A percentile compares a stretch with the other conserved stretches of the same genome.
Conservation (phyloP, 2,113 vertebrate species). For the Sylvilagus bachmani region DNA sequence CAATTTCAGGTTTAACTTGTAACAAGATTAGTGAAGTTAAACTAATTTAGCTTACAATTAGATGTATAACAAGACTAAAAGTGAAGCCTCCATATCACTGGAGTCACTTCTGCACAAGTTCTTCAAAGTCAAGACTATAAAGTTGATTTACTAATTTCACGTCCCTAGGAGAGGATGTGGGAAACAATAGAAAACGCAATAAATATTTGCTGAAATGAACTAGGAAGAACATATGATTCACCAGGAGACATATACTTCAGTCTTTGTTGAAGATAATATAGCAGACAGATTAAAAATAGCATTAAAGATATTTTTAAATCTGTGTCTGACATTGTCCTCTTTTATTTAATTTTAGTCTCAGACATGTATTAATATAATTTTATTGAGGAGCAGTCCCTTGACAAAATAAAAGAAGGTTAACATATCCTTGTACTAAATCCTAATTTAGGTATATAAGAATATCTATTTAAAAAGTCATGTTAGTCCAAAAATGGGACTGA, state of each 20-base stretch:
- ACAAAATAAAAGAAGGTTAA: conserved; percentile 23
- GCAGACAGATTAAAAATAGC: neutral
- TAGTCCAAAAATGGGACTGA: neutral
- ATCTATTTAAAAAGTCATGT: neutral
- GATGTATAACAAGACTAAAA: neutral
- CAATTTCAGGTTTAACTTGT: neutral
- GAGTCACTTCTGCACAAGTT: neutral
- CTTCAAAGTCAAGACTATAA: neutral
- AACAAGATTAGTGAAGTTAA: neutral
- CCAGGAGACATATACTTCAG: neutral
- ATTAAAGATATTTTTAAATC: conserved; percentile 33
- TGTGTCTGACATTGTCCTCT: neutral
- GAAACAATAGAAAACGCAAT: neutral
- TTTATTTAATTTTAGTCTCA: neutral
- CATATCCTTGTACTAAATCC: neutral
- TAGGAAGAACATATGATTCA: neutral
- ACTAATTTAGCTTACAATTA: neutral
- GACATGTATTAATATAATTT: neutral
- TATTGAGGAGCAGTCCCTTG: neutral
- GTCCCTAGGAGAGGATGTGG: neutral
- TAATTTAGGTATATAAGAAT: neutral
- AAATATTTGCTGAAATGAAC: neutral
- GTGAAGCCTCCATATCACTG: neutral
- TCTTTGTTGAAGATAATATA: conserved; percentile 3
- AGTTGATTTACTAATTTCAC: neutral